Conservation (phyloP, 2,888 invertebrate species). For the Euplexia lucipara region DNA sequence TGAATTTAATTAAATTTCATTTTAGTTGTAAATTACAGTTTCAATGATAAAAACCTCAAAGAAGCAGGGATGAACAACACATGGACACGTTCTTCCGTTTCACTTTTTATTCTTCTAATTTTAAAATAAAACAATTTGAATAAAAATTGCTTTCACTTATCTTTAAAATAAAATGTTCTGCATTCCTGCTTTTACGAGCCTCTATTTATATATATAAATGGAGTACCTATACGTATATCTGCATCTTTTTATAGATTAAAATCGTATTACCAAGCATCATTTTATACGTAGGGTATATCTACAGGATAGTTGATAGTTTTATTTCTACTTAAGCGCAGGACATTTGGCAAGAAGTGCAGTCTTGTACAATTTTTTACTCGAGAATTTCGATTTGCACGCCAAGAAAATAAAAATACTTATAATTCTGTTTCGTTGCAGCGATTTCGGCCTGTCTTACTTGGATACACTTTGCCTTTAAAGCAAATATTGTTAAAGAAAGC, state of each 20-base stretch:
- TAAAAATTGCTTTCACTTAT: no score
- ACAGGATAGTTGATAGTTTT: slow-evolving; percentile 30
- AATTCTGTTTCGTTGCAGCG: background rate
- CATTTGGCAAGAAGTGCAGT: slow-evolving; percentile 41
- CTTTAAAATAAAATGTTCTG: no score
- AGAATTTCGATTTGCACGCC: slow-evolving; percentile 33
- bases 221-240: no score
- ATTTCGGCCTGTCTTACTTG: background rate
- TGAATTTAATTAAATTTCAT: no score
- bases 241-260: background rate
- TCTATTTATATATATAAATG: no score
- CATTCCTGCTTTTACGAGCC: no score
- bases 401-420: slow-evolving; percentile 40
- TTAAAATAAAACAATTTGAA: no score
- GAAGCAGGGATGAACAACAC: no score
- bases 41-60: no score
- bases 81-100: no score
- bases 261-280: background rate
- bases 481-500: slow-evolving; percentile 21
- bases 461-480: slow-evolving; percentile 3
- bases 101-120: no score
- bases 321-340: slow-evolving; percentile 16
- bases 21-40: no score
- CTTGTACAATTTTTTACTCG: slow-evolving; percentile 8
- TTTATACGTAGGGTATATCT: background rate